phyloP scores from a whole-genome alignment of 1,140 invertebrate genomes.

The Acromyrmex charruanus region DNA sequence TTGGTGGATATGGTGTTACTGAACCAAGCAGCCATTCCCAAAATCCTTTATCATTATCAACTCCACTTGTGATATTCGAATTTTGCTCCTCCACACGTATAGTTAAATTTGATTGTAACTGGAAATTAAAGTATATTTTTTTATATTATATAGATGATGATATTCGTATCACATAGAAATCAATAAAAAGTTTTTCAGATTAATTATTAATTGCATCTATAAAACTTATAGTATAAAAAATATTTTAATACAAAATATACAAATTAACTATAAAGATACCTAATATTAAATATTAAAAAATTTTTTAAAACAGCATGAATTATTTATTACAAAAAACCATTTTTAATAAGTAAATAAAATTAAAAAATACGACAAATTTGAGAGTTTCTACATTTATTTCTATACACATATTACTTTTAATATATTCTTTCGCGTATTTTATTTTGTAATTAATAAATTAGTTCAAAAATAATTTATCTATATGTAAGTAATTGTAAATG shows the following conservation, averaged over 20 bases:
- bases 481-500: not conserved
- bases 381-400: not conserved
- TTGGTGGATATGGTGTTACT: conserved; percentile 23
- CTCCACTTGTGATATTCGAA: conserved; percentile 4
- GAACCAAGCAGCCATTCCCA: conserved; percentile 70
- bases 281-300: not conserved
- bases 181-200: not conserved
- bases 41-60: conserved; percentile 70
- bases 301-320: not conserved
- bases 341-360: not conserved
- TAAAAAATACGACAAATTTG: not conserved
- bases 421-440: not conserved
- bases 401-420: not conserved
- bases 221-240: not conserved
- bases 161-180: not conserved
- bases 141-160: not conserved
- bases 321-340: not conserved
- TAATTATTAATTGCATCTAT: not conserved
- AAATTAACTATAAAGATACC: not conserved
- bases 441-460: not conserved
- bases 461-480: not conserved
- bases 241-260: not conserved
- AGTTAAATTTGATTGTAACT: conserved; percentile 21
- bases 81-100: not conserved
- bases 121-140: conserved; percentile 14